Percentiles rank a stretch among this genome's conserved stretches.
phyloP scores from a whole-genome alignment of 30 jellyfish, hydroid and myxozoan genomes.

The Hydractinia symbiolongicarpus region DNA sequence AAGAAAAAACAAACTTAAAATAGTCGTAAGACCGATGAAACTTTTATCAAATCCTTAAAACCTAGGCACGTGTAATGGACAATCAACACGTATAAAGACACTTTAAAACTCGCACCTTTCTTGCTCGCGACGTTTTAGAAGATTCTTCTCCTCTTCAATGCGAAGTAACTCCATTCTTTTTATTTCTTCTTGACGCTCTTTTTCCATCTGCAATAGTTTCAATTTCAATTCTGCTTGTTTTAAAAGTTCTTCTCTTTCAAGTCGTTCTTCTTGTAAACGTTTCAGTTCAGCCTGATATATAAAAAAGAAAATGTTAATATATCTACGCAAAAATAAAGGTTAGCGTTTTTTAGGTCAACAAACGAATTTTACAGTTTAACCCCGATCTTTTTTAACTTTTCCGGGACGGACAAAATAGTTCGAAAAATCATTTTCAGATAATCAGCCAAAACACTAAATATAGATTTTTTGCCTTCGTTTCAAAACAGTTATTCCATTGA shows the following conservation, averaged over 20 bases:
- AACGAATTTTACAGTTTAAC: no score
- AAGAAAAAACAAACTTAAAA: no score
- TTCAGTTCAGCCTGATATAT: constrained; percentile 46
- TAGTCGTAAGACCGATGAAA: no score
- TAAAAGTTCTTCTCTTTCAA: constrained; percentile 48
- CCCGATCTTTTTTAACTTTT: no score
- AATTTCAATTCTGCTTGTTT: constrained; percentile 57
- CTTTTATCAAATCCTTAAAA: no score
- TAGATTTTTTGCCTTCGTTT: no score
- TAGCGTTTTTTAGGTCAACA: neutral
- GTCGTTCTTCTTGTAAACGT: constrained; percentile 52
- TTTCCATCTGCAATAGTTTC: constrained; percentile 40
- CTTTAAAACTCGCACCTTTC: neutral
- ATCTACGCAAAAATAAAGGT: neutral
- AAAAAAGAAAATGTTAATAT: neutral
- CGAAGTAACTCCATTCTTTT: constrained; percentile 36
- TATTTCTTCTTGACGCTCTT: constrained; percentile 36
- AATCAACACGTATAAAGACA: no score
- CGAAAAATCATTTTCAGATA: no score
- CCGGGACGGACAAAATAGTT: no score
- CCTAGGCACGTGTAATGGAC: no score
- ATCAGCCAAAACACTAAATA: no score
- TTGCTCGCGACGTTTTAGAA: neutral
- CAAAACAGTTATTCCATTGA: no score
- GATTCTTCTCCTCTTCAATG: neutral